Percentiles rank a stretch among this genome's conserved stretches.
These are phyloP conservation scores for Sus scrofa DNA, from an alignment of 2,113 vertebrate species.

Conservation along the genomic window T2T-Sscrofa CM000830.6:133210501-133211000, in stretches of 20 bases:
- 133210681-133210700: background rate
- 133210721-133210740: background rate
- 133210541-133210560: background rate
- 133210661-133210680: background rate
- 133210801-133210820: background rate
- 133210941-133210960: background rate
- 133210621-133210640: background rate
- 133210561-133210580: background rate
- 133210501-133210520: background rate
- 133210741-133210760: background rate
- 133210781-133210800: background rate
- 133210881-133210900: background rate
- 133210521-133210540: background rate
- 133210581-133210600: background rate
- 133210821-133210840: background rate
- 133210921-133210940: background rate
- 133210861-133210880: background rate
- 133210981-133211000: background rate
- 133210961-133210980: background rate
- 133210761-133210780: background rate
- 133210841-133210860: background rate
- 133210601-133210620: background rate
- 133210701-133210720: background rate
- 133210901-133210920: background rate
- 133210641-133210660: background rate